phyloP scores from a whole-genome alignment of 2,797 vertebrate species.

The Darevskia mixta region DNA sequence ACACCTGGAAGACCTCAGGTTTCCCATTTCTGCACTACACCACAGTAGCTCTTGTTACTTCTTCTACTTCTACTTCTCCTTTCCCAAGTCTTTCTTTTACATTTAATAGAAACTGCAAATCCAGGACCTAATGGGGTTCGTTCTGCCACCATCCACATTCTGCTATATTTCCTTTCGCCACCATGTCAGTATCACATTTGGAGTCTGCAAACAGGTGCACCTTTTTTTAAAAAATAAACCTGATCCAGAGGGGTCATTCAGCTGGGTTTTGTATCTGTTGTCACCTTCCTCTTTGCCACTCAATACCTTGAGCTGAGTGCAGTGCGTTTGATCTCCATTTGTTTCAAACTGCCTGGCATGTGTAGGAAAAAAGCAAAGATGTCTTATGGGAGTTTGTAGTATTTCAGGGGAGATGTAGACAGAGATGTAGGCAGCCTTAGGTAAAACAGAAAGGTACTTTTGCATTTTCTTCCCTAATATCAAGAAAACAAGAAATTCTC shows the following conservation, averaged over 20 bases:
- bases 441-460: not conserved
- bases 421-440: not conserved
- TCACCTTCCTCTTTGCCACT: slow-evolving; percentile 56
- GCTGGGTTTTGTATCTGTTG: slow-evolving; percentile 71
- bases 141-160: slow-evolving; percentile 49
- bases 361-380: not conserved
- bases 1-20: too few relatives aligned
- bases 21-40: not conserved
- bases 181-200: slow-evolving; percentile 69
- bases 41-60: not conserved
- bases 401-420: not conserved
- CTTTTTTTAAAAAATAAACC: slow-evolving; percentile 50
- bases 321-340: slow-evolving; percentile 40
- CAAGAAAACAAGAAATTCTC: not conserved
- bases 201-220: slow-evolving; percentile 73
- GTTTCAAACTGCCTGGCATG: slow-evolving; percentile 34
- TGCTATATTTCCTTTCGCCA: slow-evolving; percentile 70
- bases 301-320: slow-evolving; percentile 35
- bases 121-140: not conserved
- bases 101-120: not conserved
- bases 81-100: not conserved
- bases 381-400: slow-evolving; percentile 17
- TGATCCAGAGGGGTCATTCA: slow-evolving; percentile 50
- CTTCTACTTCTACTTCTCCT: not conserved
- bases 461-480: not conserved